phyloP scores from a whole-genome alignment of 2,113 vertebrate genomes.

The Oreochromis aureus region DNA sequence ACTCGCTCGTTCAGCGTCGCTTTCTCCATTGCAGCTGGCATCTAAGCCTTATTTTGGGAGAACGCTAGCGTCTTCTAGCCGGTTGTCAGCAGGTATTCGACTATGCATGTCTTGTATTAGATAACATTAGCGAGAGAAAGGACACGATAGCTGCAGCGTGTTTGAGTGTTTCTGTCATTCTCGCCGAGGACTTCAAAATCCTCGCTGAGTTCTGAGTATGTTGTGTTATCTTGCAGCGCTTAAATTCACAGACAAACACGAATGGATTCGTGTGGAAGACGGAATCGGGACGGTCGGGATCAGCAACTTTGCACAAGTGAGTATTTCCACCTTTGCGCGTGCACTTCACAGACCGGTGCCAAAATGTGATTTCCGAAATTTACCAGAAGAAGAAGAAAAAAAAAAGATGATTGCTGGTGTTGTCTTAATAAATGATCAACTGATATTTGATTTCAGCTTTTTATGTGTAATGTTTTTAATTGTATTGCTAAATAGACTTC shows the following conservation, averaged over 20 bases:
- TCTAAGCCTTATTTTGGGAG: conserved; percentile 30
- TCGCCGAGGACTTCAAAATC: not conserved
- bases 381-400: not conserved
- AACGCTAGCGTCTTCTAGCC: conserved; percentile 47
- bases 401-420: not conserved
- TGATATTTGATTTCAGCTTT: not conserved
- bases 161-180: not conserved
- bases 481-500: not conserved
- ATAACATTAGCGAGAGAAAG: conserved; percentile 6
- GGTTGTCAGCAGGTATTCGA: conserved; percentile 61
- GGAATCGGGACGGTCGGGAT: conserved; percentile 94
- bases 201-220: not conserved
- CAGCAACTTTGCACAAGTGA: conserved; percentile 95
- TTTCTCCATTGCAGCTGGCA: conserved; percentile 9
- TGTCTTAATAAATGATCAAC: not conserved
- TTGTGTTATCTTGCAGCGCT: conserved; percentile 78
- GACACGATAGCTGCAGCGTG: not conserved
- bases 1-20: conserved; percentile 13
- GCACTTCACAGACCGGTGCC: not conserved
- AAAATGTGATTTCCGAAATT: not conserved
- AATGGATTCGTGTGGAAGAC: conserved; percentile 90
- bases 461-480: not conserved
- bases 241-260: conserved; percentile 96
- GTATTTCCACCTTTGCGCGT: not conserved
- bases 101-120: not conserved